Conservation (phyloP, 2,888 invertebrate species). For the Nipponacmea schrenckii region DNA sequence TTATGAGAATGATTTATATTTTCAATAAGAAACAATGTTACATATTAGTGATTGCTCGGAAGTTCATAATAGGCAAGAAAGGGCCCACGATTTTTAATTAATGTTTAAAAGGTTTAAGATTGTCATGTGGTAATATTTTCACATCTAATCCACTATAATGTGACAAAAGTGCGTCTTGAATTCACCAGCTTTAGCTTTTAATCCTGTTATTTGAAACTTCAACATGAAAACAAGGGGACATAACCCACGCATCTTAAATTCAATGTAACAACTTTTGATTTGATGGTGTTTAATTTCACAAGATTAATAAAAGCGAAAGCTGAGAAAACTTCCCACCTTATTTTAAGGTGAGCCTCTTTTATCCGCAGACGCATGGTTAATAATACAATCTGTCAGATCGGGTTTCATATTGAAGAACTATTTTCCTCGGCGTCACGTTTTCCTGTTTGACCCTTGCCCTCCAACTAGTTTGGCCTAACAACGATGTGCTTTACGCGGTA, state of each 20-base stretch:
- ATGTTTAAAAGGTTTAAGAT: too few species aligned
- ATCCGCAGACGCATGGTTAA: conserved; percentile 7
- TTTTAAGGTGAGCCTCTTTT: neutral
- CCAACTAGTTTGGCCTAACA: neutral
- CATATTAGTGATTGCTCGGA: too few species aligned
- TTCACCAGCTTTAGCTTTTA: neutral
- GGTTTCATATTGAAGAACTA: conserved; percentile 17
- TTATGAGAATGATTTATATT: too few species aligned
- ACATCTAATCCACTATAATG: too few species aligned
- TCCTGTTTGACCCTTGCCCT: conserved; percentile 21
- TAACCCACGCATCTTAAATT: neutral
- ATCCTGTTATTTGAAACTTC: neutral
- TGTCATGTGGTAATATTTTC: too few species aligned
- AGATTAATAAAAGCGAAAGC: neutral
- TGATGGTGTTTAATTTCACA: conserved; percentile 4
- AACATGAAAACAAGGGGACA: neutral
- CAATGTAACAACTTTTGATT: conserved; percentile 6
- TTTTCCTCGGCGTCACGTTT: conserved; percentile 18
- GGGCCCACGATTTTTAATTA: too few species aligned
- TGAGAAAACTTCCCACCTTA: conserved; percentile 6
- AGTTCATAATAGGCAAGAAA: too few species aligned
- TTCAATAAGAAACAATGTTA: too few species aligned
- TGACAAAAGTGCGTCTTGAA: too few species aligned
- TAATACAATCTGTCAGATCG: conserved; percentile 13
- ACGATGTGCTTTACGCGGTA: conserved; percentile 4